Conservation (phyloP, 2,113 vertebrate species). For the Myotis yumanensis region DNA sequence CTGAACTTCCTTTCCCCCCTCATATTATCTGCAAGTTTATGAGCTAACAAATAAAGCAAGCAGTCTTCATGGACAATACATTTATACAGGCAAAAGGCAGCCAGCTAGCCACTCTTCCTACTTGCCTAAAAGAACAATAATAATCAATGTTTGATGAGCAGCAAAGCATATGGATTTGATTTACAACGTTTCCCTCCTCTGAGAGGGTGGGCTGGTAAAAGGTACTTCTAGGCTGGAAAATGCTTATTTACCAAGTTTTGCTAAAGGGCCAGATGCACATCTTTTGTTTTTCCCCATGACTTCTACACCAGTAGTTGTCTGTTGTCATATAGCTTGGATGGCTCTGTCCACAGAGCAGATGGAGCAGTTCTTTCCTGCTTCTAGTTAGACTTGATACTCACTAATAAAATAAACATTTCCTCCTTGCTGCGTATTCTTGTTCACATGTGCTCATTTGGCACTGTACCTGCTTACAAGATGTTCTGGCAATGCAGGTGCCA, state of each 20-base stretch:
- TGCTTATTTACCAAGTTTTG: background rate
- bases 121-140: background rate
- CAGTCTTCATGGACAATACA: background rate
- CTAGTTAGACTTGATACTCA: background rate
- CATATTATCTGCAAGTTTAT: background rate
- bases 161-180: background rate
- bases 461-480: background rate
- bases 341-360: background rate
- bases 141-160: background rate
- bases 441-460: constrained; percentile 57
- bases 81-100: background rate
- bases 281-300: background rate
- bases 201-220: background rate
- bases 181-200: background rate
- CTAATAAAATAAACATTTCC: background rate
- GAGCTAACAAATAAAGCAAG: background rate
- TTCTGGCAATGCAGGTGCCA: background rate
- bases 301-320: background rate
- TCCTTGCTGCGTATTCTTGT: constrained; percentile 17
- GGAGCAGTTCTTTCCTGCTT: background rate
- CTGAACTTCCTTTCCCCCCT: background rate
- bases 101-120: background rate
- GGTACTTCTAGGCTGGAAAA: background rate
- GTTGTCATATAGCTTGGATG: background rate
- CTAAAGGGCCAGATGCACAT: background rate